Conservation (phyloP, 1,140 invertebrate species). For the Cotesia glomerata region DNA sequence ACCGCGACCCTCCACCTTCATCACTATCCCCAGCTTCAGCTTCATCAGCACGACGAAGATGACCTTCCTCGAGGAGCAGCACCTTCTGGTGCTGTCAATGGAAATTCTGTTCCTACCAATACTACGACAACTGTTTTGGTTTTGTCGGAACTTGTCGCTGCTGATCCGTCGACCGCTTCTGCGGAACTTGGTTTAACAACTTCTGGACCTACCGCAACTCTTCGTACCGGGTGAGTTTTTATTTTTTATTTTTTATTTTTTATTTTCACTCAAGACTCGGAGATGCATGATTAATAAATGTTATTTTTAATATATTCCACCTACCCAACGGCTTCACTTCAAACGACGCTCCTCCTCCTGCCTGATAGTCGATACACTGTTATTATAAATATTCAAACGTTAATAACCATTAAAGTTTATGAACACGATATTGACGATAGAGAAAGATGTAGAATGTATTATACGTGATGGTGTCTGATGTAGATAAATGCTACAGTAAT, state of each 20-base stretch:
- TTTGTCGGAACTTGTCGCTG: constrained; percentile 63
- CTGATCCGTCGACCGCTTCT: constrained; percentile 45
- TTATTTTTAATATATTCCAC: constrained; percentile 9
- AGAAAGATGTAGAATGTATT: too few relatives aligned
- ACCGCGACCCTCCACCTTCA: constrained; percentile 56
- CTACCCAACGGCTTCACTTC: constrained; percentile 23
- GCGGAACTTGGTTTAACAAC: constrained; percentile 35
- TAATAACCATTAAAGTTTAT: constrained; percentile 52
- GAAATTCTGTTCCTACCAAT: constrained; percentile 46
- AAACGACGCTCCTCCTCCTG: not conserved
- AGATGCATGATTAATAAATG: not conserved
- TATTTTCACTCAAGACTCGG: not conserved
- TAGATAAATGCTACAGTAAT: too few relatives aligned
- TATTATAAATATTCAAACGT: constrained; percentile 48
- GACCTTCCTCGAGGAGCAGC: constrained; percentile 52
- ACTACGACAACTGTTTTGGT: constrained; percentile 66
- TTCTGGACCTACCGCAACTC: constrained; percentile 46
- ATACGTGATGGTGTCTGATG: too few relatives aligned
- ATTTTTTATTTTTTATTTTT: constrained; percentile 8
- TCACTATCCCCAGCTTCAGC: constrained; percentile 59
- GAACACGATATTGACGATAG: too few relatives aligned
- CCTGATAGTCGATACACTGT: not conserved
- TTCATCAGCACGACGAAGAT: constrained; percentile 58
- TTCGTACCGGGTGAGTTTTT: constrained; percentile 56
- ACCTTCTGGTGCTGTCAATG: constrained; percentile 41